Conservation (phyloP, 1,140 invertebrate species). For the Drosophila obscura region DNA sequence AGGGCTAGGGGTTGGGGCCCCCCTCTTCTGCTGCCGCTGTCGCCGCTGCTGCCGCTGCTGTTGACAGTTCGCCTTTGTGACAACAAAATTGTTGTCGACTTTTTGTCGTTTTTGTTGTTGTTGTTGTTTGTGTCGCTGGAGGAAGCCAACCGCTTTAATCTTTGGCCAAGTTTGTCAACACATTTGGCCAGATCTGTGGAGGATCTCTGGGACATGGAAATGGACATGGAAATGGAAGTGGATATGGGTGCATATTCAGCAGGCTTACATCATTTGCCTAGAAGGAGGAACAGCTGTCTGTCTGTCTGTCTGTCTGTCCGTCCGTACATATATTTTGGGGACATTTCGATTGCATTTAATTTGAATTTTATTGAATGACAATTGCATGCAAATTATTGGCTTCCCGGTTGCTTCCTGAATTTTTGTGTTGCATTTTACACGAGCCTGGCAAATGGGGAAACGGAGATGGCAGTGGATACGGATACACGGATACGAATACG, state of each 20-base stretch:
- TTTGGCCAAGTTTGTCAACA: slow-evolving; percentile 73
- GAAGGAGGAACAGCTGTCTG: slow-evolving; percentile 39
- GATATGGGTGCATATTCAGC: slow-evolving; percentile 51
- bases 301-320: slow-evolving; percentile 22
- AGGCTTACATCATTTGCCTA: slow-evolving; percentile 58
- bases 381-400: slow-evolving; percentile 72
- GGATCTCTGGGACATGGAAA: slow-evolving; percentile 41
- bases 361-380: slow-evolving; percentile 82
- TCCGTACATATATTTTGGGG: neutral
- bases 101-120: slow-evolving; percentile 21
- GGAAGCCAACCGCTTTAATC: slow-evolving; percentile 35
- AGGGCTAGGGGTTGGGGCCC: neutral
- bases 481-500: too few relatives aligned
- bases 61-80: slow-evolving; percentile 79
- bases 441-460: neutral
- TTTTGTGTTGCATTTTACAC: slow-evolving; percentile 16
- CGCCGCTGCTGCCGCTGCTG: slow-evolving; percentile 28
- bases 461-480: slow-evolving; percentile 19
- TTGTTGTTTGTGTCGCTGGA: slow-evolving; percentile 16
- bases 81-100: slow-evolving; percentile 77
- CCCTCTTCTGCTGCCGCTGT: too few relatives aligned
- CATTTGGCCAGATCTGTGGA: slow-evolving; percentile 47
- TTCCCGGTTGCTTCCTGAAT: neutral
- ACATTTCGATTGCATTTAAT: slow-evolving; percentile 65
- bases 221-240: neutral